Evolutionary conservation across 2,797 vertebrate genomes (phyloP).

Genomic region (Otus scops): DNA sequence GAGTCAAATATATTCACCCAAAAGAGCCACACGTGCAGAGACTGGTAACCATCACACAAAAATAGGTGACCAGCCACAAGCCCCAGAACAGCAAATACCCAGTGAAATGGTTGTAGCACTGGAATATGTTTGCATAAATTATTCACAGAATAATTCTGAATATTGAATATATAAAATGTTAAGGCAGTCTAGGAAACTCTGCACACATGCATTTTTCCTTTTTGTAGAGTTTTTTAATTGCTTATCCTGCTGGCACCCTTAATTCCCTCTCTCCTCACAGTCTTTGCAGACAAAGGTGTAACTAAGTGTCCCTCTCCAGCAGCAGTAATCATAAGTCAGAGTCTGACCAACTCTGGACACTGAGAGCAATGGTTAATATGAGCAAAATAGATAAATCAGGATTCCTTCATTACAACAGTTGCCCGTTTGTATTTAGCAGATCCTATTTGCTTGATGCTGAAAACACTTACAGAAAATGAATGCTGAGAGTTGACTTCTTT

Average conservation of each 20-base stretch:
- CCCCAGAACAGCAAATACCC: neutral
- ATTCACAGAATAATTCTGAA: constrained; percentile 28
- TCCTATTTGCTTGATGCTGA: neutral
- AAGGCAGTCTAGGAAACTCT: neutral
- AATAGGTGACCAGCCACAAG: neutral
- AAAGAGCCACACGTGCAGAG: neutral
- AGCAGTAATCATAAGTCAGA: neutral
- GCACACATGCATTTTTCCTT: neutral
- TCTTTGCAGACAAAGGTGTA: neutral
- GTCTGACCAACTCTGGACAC: neutral
- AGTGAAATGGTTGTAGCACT: neutral
- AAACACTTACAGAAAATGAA: neutral
- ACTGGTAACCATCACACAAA: neutral
- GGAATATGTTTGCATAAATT: constrained; percentile 29
- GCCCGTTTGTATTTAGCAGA: neutral
- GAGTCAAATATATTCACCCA: neutral
- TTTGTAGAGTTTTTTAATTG: neutral
- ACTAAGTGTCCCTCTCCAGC: neutral
- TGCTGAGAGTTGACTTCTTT: neutral
- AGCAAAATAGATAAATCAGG: neutral
- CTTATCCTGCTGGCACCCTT: neutral
- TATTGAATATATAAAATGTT: neutral
- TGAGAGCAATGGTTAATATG: neutral
- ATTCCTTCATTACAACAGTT: neutral
- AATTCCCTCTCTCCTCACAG: neutral